These are phyloP conservation scores for rat (Rattus norvegicus) DNA, from an alignment of 2,113 vertebrate genomes.

Conservation along the genomic window GRCr8 NC_086021.1:72601001-72601500, in stretches of 20 bases:
- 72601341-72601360: slow-evolving; percentile 62
- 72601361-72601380: slow-evolving; percentile 61
- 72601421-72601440: slow-evolving; percentile 66
- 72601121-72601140: slow-evolving; percentile 87
- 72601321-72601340: slow-evolving; percentile 23
- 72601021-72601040: slow-evolving; percentile 83
- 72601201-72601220: slow-evolving; percentile 83
- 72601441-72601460: slow-evolving; percentile 25
- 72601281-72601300: slow-evolving; percentile 44
- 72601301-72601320: slow-evolving; percentile 53
- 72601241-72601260: slow-evolving; percentile 49
- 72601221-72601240: slow-evolving; percentile 65
- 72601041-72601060: slow-evolving; percentile 77
- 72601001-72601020: slow-evolving; percentile 87
- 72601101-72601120: slow-evolving; percentile 84
- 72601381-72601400: slow-evolving; percentile 37
- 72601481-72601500: slow-evolving; percentile 52
- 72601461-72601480: slow-evolving; percentile 57
- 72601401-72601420: neutral
- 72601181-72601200: slow-evolving; percentile 85
- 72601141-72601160: slow-evolving; percentile 87
- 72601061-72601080: slow-evolving; percentile 87
- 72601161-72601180: slow-evolving; percentile 87
- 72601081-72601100: slow-evolving; percentile 84
- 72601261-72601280: slow-evolving; percentile 16